A percentile compares a stretch with the other conserved stretches of the same genome.
phyloP scores from a whole-genome alignment of 2,113 vertebrate species.

The Anseranas semipalmata region DNA sequence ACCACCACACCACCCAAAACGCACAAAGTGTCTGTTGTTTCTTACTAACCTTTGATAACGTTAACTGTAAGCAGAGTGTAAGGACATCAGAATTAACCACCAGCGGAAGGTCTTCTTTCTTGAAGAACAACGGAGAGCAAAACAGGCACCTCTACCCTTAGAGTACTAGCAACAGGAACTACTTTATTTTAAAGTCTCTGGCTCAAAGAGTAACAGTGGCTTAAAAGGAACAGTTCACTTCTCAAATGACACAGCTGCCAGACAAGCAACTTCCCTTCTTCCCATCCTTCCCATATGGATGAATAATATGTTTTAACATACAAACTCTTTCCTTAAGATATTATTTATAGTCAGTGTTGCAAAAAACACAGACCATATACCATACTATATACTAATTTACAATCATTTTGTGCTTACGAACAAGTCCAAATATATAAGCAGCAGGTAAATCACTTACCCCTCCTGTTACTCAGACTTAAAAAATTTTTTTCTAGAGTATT shows the following conservation, averaged over 20 bases:
- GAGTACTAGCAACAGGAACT: background rate
- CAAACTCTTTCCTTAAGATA: background rate
- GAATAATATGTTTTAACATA: background rate
- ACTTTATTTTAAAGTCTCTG: background rate
- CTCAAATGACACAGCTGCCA: background rate
- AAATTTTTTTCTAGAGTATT: background rate
- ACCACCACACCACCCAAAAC: background rate
- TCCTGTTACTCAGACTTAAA: background rate
- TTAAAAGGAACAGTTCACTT: background rate
- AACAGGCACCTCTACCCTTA: background rate
- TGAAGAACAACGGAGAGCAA: background rate
- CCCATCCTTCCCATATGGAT: background rate
- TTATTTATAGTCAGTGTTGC: background rate
- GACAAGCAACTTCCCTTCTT: background rate
- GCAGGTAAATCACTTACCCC: background rate
- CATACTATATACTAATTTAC: background rate
- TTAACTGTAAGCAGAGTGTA: fast-evolving
- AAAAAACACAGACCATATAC: background rate
- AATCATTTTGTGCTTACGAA: background rate
- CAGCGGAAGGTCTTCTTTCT: background rate
- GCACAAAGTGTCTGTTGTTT: background rate
- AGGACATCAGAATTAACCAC: background rate
- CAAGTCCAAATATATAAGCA: background rate
- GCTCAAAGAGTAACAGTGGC: background rate
- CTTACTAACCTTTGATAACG: background rate